phyloP scores from a whole-genome alignment of 2,113 vertebrate genomes.

The Callionymus lyra region DNA sequence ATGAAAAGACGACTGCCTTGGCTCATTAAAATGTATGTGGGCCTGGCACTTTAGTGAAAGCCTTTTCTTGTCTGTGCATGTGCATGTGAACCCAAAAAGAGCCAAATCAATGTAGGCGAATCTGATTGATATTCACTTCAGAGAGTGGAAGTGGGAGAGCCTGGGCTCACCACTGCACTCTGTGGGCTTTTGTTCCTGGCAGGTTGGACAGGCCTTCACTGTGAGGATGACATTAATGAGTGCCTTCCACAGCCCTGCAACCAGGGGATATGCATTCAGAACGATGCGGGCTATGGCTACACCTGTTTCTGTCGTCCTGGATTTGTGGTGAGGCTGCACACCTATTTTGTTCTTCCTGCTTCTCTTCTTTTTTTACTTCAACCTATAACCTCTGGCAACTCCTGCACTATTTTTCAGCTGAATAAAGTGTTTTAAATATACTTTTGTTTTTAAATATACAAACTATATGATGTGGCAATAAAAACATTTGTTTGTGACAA shows the following conservation, averaged over 20 bases:
- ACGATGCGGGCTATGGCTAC: constrained; percentile 74
- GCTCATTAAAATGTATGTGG: constrained; percentile 64
- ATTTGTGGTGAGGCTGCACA: constrained; percentile 77
- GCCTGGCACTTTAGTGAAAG: constrained; percentile 53
- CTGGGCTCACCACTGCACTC: constrained; percentile 54
- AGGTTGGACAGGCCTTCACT: constrained; percentile 83
- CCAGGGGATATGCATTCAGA: constrained; percentile 81
- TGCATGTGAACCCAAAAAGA: constrained; percentile 54
- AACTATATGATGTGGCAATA: too few species aligned
- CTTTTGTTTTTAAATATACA: too few species aligned
- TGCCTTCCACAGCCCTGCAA: constrained; percentile 78
- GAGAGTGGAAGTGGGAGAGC: constrained; percentile 60
- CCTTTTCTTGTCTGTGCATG: constrained; percentile 55
- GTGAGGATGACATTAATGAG: constrained; percentile 81
- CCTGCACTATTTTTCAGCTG: too few species aligned
- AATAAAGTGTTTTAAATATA: too few species aligned
- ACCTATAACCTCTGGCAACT: constrained; percentile 11
- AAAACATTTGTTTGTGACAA: too few species aligned
- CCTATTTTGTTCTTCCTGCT: constrained; percentile 23
- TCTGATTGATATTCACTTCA: constrained; percentile 72
- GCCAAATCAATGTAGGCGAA: constrained; percentile 62
- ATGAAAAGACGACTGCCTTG: constrained; percentile 36
- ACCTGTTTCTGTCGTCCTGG: constrained; percentile 82
- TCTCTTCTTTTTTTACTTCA: constrained; percentile 2
- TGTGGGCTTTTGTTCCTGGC: constrained; percentile 65